Evolutionary conservation across 2,888 invertebrate genomes (phyloP), one percentile per base, ranked within the genome.

Genomic region (Steromphala cineraria): DNA sequence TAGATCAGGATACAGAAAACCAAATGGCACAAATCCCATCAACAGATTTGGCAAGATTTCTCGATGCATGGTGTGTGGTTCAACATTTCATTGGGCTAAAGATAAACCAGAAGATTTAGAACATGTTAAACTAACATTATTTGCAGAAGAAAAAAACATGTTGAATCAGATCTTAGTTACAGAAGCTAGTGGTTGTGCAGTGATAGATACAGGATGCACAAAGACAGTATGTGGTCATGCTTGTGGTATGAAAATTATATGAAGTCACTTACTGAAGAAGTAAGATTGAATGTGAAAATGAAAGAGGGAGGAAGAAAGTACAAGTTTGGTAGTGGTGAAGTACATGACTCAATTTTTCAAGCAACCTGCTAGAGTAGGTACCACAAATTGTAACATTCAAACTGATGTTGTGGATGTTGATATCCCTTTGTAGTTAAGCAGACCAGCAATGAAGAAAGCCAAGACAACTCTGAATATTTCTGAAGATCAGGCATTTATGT

Each of bases 341-440:
- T 79, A 21, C 53, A 79, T n/a, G 52, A 40, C 17, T 77, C 77
- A 2, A 40, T 52, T 17, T 28, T 80, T 46, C 78, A 79, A 36
- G 81, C 80, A n/a, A 71, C 83, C 81, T 21, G 81, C 76, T 13
- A 40, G 52, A 19, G 77, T 83, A 56, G 81, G 76, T 7, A n/a
- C 24, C 3, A 74, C 46, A n/a, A 76, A 67, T 67, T 81, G 79
- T 53, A n/a, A 75, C 24, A 79, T 76, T 31, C 75, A 78, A 19
- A 76, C 75, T 19, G 83, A 81, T 71, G 81, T 83, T 2, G 81
- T 81, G 2, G 21, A 76, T 28, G 67, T 67, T 0, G 79, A 83
- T n/a, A 53, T 83, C 7, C 83, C 79, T 13, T 55, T 83, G 15
- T 53, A 81, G n/a, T 52, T 83, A 21, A 82, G 82, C 75, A 82